These are phyloP conservation scores for Anoplius nigerrimus DNA, from an alignment of 2,888 invertebrate genomes.

Conservation along the genomic window DNA sequence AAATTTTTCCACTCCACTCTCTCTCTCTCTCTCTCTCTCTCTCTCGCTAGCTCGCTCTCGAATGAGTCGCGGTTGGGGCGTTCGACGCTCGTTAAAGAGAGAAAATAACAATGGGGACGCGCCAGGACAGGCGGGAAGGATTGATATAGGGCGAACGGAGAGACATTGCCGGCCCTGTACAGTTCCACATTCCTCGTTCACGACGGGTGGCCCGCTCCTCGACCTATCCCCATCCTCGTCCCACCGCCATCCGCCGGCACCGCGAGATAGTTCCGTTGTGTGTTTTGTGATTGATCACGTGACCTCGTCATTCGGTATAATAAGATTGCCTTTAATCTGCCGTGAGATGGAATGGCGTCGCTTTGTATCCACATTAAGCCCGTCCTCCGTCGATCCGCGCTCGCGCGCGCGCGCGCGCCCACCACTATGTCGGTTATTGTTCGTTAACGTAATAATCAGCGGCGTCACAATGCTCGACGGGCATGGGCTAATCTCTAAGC, in stretches of 20 bases:
- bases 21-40: too few species aligned
- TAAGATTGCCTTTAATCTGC: slow-evolving; percentile 72
- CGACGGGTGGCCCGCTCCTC: slow-evolving; percentile 70
- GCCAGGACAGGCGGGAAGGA: slow-evolving; percentile 48
- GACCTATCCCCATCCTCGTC: slow-evolving; percentile 57
- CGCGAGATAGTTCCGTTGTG: slow-evolving; percentile 62
- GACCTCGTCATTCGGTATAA: slow-evolving; percentile 73
- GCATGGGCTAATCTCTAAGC: too few species aligned
- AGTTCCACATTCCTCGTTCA: slow-evolving; percentile 73
- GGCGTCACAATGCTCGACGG: too few species aligned
- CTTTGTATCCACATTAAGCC: too few species aligned
- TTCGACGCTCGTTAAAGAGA: too few species aligned
- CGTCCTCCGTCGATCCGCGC: too few species aligned
- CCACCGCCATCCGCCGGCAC: slow-evolving; percentile 13
- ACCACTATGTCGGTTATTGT: too few species aligned
- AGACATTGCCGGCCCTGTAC: slow-evolving; percentile 61
- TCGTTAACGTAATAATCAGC: too few species aligned
- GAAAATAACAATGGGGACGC: slow-evolving; percentile 37
- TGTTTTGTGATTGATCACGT: slow-evolving; percentile 74
- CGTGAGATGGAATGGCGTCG: slow-evolving; percentile 49
- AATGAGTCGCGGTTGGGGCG: too few species aligned
- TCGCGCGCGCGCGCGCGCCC: too few species aligned
- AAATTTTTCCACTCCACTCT: too few species aligned
- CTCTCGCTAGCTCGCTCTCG: too few species aligned
- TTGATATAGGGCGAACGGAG: slow-evolving; percentile 37